phyloP scores from a whole-genome alignment of 2,888 invertebrate species.

The Epinotia nisella region DNA sequence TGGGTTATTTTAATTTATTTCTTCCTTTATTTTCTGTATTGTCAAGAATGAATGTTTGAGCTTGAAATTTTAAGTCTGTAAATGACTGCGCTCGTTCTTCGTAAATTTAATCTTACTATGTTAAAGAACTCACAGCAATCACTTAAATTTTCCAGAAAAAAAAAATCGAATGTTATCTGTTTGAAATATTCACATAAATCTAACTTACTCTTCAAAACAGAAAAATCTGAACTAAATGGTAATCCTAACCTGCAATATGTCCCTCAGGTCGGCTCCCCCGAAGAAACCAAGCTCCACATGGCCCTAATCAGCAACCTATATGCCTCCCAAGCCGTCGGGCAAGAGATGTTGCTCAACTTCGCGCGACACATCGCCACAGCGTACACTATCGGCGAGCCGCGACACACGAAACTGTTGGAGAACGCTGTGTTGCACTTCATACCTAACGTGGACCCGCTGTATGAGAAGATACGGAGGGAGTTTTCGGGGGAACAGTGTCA shows the following conservation, averaged over 20 bases:
- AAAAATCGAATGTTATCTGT: no score
- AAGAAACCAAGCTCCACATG: constrained; percentile 93
- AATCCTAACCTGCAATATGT: constrained; percentile 7
- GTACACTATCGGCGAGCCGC: constrained; percentile 87
- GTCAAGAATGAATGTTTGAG: no score
- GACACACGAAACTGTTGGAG: constrained; percentile 86
- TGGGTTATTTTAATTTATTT: no score
- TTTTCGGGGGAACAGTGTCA: constrained; percentile 71
- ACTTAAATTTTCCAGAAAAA: no score
- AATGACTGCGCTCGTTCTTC: no score
- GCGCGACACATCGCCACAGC: constrained; percentile 92
- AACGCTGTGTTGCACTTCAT: constrained; percentile 92
- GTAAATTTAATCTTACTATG: no score
- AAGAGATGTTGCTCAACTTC: constrained; percentile 92
- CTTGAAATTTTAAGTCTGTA: no score
- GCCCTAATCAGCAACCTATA: constrained; percentile 93
- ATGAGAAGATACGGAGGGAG: constrained; percentile 62
- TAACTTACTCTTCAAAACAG: no score
- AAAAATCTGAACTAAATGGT: no score
- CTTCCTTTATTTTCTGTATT: no score
- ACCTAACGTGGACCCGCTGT: constrained; percentile 83
- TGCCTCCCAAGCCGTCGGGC: constrained; percentile 91
- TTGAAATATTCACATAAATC: no score
- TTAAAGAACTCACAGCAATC: no score
- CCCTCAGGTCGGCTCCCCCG: constrained; percentile 89